Conservation (phyloP, 2,797 vertebrate genomes). For the Pyrocephalus nanus region DNA sequence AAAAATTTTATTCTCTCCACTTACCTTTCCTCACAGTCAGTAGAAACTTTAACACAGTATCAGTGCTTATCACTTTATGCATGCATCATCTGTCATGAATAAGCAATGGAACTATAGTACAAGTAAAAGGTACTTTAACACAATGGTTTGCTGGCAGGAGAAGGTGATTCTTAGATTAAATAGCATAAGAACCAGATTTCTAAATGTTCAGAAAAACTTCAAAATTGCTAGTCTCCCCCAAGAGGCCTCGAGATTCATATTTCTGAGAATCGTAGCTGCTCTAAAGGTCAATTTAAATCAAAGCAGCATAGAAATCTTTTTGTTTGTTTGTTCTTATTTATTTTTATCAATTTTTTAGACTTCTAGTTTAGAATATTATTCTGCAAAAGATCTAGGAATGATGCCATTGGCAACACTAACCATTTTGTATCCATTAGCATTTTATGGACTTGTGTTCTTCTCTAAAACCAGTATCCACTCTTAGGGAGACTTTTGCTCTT, state of each 20-base stretch:
- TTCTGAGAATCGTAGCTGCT: background rate
- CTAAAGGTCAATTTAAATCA: background rate
- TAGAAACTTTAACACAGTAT: background rate
- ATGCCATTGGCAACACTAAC: background rate
- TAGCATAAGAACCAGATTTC: background rate
- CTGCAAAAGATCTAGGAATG: background rate
- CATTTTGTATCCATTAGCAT: background rate
- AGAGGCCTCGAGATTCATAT: background rate
- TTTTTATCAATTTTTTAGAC: background rate
- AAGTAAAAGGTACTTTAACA: background rate
- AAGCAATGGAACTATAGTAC: background rate
- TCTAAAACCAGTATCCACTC: background rate
- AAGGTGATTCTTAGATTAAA: background rate
- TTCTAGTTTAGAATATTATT: background rate
- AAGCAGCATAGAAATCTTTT: background rate
- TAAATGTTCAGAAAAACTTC: background rate
- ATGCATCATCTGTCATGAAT: background rate
- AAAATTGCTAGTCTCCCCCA: background rate
- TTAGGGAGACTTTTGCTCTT: background rate
- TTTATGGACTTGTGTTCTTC: background rate
- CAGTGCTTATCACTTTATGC: background rate
- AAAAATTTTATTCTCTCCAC: background rate
- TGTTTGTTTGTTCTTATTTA: background rate
- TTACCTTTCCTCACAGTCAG: background rate
- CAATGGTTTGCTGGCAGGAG: background rate